Conservation (phyloP, 2,113 vertebrate genomes). For the Leiothrix lutea region DNA sequence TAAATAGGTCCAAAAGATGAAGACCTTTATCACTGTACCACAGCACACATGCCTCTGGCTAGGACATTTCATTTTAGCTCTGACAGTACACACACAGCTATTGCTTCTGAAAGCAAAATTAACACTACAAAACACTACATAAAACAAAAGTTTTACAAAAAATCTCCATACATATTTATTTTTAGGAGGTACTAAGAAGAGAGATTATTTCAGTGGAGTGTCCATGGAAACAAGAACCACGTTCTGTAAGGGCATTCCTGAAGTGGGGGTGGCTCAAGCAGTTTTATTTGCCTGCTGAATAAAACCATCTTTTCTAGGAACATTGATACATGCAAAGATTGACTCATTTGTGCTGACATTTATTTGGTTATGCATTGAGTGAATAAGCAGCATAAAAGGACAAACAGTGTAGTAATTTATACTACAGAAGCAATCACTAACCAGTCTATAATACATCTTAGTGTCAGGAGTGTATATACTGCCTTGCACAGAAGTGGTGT, state of each 20-base stretch:
- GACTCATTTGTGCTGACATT: background rate
- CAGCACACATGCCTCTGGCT: background rate
- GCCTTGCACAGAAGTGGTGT: background rate
- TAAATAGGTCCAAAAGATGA: background rate
- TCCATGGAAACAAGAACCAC: conserved; percentile 29
- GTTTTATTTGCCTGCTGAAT: background rate
- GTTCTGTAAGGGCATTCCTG: background rate
- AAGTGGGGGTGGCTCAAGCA: background rate
- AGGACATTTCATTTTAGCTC: background rate
- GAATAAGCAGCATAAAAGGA: background rate
- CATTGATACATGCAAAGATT: background rate
- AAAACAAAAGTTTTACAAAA: background rate
- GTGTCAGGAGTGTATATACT: background rate
- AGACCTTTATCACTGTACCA: background rate
- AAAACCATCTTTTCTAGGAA: background rate
- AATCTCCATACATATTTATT: background rate
- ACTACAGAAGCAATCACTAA: background rate
- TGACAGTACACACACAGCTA: background rate
- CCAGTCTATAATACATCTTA: background rate
- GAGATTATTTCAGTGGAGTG: background rate
- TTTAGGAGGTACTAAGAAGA: conserved; percentile 26
- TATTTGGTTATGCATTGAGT: background rate
- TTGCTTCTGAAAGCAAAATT: background rate
- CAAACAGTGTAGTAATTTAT: background rate
- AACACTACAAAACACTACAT: background rate